These are phyloP conservation scores for Proisotoma minuta DNA, from an alignment of 2,888 invertebrate species.

Conservation along the genomic window DNA sequence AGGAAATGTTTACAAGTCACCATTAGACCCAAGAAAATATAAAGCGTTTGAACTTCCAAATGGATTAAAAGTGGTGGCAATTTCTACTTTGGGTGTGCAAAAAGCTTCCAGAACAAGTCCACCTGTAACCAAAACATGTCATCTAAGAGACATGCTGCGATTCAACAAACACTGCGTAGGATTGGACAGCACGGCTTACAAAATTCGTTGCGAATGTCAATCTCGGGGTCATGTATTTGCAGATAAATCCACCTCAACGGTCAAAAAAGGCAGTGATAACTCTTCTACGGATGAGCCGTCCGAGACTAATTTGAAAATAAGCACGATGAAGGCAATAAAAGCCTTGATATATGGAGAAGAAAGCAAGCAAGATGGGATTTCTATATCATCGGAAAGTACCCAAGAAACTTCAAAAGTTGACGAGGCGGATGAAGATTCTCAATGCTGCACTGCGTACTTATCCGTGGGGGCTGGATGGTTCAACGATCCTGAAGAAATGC, in stretches of 20 bases:
- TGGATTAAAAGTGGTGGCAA: slow-evolving; percentile 22
- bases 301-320: no score
- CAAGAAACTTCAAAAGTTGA: background rate
- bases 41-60: slow-evolving; percentile 25
- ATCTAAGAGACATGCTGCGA: slow-evolving; percentile 20
- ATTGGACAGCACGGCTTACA: slow-evolving; percentile 17
- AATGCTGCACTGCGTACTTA: slow-evolving; percentile 4
- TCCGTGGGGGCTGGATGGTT: slow-evolving; percentile 16
- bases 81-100: slow-evolving; percentile 18
- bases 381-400: background rate
- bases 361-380: background rate
- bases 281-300: background rate
- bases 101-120: slow-evolving; percentile 3
- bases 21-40: slow-evolving; percentile 29
- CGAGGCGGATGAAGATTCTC: slow-evolving; percentile 3
- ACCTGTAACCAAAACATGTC: slow-evolving; percentile 18
- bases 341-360: background rate
- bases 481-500: slow-evolving; percentile 18
- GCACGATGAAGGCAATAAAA: background rate
- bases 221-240: background rate
- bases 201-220: slow-evolving; percentile 21
- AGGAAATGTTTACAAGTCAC: slow-evolving; percentile 24
- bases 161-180: slow-evolving; percentile 30
- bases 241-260: slow-evolving; percentile 7
- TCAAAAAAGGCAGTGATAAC: slow-evolving; percentile 6